A percentile compares a stretch with the other conserved stretches of the same genome.
Evolutionary conservation across 1,140 invertebrate genomes (phyloP).

Genomic region (Ceratosolen solmsi): DNA sequence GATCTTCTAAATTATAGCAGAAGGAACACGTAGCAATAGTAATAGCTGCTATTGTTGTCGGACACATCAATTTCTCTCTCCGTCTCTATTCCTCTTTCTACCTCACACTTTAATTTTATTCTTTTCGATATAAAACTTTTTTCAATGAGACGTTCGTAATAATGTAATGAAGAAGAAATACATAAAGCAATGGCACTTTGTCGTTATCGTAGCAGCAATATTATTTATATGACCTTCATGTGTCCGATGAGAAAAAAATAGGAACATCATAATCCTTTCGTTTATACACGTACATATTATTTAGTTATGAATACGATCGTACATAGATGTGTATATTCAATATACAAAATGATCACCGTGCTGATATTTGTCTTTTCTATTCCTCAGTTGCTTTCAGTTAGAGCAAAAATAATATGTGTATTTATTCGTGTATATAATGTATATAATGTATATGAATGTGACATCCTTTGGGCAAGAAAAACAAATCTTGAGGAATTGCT

Average conservation of each 20-base stretch:
- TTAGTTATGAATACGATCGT: neutral
- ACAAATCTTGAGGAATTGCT: neutral
- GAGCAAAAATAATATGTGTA: neutral
- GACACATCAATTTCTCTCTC: constrained; percentile 31
- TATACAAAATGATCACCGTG: neutral
- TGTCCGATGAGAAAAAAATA: constrained; percentile 43
- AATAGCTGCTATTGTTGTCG: neutral
- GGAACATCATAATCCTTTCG: constrained; percentile 37
- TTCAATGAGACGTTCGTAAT: neutral
- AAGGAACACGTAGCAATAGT: neutral
- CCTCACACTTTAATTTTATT: neutral
- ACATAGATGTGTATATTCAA: constrained; percentile 14
- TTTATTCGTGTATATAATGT: neutral
- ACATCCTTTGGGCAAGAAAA: constrained; percentile 3
- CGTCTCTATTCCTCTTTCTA: neutral
- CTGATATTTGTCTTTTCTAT: constrained; percentile 11
- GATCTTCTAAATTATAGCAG: neutral
- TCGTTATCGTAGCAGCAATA: neutral
- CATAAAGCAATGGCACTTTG: neutral
- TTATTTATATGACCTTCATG: constrained; percentile 48
- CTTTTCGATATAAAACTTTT: neutral
- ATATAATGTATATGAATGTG: neutral
- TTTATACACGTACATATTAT: neutral
- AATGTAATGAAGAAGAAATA: neutral
- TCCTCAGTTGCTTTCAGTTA: neutral